A percentile compares a stretch with the other conserved stretches of the same genome.
Evolutionary conservation across 2,797 vertebrate species (phyloP).

Genomic region (Pteropus rufus): DNA sequence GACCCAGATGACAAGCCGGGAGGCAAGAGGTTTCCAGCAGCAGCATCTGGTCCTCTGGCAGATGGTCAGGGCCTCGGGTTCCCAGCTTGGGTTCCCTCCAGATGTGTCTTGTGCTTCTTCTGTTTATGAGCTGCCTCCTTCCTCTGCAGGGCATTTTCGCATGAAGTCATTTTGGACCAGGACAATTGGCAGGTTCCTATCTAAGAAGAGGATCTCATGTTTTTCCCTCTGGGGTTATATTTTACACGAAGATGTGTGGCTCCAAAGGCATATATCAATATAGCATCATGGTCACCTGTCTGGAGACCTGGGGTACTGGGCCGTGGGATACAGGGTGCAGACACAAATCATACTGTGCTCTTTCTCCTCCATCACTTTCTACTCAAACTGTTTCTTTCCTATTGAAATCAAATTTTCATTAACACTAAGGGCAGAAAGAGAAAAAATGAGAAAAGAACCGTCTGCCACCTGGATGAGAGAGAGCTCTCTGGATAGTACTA

Average conservation of each 20-base stretch:
- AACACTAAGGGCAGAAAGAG: background rate
- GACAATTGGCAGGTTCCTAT: conserved; percentile 39
- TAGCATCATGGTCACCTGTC: background rate
- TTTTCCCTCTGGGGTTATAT: background rate
- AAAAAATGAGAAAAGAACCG: background rate
- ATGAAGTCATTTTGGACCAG: background rate
- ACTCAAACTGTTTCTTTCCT: background rate
- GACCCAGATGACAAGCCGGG: conserved; percentile 66
- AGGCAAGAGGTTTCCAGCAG: conserved; percentile 68
- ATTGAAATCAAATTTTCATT: background rate
- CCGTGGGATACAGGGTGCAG: rapidly evolving
- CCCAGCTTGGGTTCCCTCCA: conserved; percentile 56
- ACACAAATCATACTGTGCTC: background rate
- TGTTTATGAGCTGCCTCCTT: conserved; percentile 33
- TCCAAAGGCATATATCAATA: background rate
- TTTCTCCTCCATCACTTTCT: background rate
- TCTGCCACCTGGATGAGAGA: background rate
- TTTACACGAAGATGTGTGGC: background rate
- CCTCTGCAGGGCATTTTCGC: conserved; percentile 40
- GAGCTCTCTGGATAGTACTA: background rate
- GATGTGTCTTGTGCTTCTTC: conserved; percentile 47
- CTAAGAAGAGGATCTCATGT: background rate
- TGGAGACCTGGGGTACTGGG: background rate
- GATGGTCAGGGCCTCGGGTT: conserved; percentile 61
- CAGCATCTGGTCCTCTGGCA: conserved; percentile 69